Base-by-base conservation (phyloP, 1,140 invertebrate species). In the Orussus abietinus region DNA sequence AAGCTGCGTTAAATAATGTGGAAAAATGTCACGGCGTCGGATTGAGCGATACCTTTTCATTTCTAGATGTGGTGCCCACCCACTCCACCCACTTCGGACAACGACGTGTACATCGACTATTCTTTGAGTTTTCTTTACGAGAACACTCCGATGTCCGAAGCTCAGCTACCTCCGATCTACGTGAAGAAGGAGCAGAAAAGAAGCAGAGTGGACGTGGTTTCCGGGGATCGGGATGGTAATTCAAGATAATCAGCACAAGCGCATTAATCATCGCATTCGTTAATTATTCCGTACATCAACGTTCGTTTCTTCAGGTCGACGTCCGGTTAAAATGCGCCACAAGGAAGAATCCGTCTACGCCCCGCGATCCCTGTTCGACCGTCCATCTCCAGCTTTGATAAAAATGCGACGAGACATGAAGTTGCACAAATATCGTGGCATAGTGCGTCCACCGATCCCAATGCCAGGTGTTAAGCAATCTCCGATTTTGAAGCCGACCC, bases 31-130 rank as follows among this genome's bases (percentile, higher is more conserved):
- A 25, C 6, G n/a, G 22, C 22, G 22, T 25, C 6, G 22, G n/a
- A 25, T 25, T n/a, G 22, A 28, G 33, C 2, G 32, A 44, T 47
- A 20, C 17, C 7, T 34, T 26, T 43, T 47, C 42, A 19, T 44
- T 15, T 40, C 28, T 70, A 96, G 93, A 83, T 96, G 77, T 97
- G 93, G 92, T 86, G 87, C 53, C 94, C 93, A 43, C 93, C 92
- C 41, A 96, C 92, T 9, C 92, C 93, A 45, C 92, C 93, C 4
- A 84, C 87, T 59, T 86, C 88, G 65, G 90, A 94, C 49, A 85
- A 85, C 64, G 92, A 96, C 66, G 81, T 94, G 6, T 96, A 95
- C 73, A 83, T 95, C 43, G 92, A 96, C 67, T 81, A 85, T 53
- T 84, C 85, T 31, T 64, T 92, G 57, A 78, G 81, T 20, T 91